Base-by-base conservation (phyloP, 2,888 invertebrate genomes). In the Spicauda simplicius region DNA sequence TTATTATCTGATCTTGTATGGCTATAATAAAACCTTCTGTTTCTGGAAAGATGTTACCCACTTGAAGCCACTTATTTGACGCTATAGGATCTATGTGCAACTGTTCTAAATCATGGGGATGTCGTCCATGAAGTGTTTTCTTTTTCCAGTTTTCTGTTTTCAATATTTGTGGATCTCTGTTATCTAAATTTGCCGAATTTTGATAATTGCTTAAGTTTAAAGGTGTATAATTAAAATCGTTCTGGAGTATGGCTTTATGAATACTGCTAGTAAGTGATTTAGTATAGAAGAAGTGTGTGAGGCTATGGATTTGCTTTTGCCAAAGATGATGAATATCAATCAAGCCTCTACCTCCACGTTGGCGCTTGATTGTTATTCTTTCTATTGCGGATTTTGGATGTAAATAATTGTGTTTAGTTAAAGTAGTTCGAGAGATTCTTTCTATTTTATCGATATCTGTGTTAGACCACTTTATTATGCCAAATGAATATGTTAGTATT, bases 311-410 rank as follows among this genome's bases (percentile, higher is more conserved):
- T 33, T 56, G 56, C 6, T 12, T 20, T 16, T 56, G 16, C 56
- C 56, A 56, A 6, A 56, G 37, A 7, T 16, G 2, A n/a, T n/a
- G 10, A 16, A 33, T 10, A 18, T 57, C 57, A 8, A 57, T 41
- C 1, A 57, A 11, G 2, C 37, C 57, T 18, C 57, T 57, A 4
- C 57, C 57, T 16, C 57, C 57, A 16, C 18, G 3, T 4, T 37
- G 18, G 8, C 57, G 2, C 41, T 57, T 57, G 14, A 57, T 41
- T 6, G 37, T 12, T 10, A 57, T 41, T 41, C 57, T 57, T 18
- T 57, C 57, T 3, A 41, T 41, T 3, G 57, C 57, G 4, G 57
- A 57, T 16, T 57, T 57, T 2, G 57, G 57, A 16, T 57, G 57
- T 56, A 56, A 56, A 33, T 56, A 33, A 16, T 57, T 57, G 12